A percentile compares a stretch with the other conserved stretches of the same genome.
Conservation (phyloP, 2,888 invertebrate species). For the Dicyrtoma fusca region DNA sequence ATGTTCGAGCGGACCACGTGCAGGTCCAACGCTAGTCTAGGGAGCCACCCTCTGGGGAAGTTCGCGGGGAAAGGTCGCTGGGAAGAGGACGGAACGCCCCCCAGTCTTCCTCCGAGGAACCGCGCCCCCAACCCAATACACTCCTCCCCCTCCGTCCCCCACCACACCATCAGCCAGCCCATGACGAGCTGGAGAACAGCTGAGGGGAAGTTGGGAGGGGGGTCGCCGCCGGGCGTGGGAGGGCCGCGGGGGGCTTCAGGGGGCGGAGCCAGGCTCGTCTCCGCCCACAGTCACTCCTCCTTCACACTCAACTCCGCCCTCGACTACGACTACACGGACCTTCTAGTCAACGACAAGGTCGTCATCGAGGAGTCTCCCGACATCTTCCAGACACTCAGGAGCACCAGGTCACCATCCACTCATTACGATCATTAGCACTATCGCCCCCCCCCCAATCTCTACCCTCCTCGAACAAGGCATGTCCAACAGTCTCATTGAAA, state of each 20-base stretch:
- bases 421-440: no score
- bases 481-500: no score
- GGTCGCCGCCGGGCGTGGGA: neutral
- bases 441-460: no score
- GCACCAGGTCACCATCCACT: slow-evolving; percentile 17
- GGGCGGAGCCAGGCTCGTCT: neutral
- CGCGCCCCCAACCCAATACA: slow-evolving; percentile 2
- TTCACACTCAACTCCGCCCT: slow-evolving; percentile 40
- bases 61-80: no score
- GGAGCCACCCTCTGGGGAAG: no score
- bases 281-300: slow-evolving; percentile 31
- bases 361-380: slow-evolving; percentile 55
- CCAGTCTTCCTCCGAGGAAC: slow-evolving; percentile 4
- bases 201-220: neutral
- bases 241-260: neutral
- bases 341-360: slow-evolving; percentile 54
- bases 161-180: neutral
- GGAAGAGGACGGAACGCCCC: neutral
- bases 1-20: slow-evolving; percentile 43
- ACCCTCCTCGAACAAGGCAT: no score
- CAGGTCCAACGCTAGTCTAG: neutral
- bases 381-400: slow-evolving; percentile 47
- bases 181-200: neutral
- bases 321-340: slow-evolving; percentile 52
- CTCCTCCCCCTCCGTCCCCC: neutral